phyloP scores from a whole-genome alignment of 2,113 vertebrate species.

The Ardeotis arabs region DNA sequence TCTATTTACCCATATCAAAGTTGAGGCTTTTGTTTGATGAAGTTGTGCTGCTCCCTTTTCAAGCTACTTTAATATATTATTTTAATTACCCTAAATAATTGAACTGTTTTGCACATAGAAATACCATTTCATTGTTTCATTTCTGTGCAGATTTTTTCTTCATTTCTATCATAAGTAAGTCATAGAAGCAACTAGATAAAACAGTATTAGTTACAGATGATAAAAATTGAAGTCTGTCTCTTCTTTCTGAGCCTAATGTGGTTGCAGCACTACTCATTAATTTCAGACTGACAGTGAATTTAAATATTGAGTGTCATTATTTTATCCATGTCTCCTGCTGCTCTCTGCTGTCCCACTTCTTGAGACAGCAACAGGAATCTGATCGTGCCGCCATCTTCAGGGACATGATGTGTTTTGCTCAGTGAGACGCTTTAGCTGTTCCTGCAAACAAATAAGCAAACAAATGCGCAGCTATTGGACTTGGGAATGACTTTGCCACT shows the following conservation, averaged over 20 bases:
- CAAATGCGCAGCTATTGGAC: neutral
- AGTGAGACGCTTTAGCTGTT: neutral
- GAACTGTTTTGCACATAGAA: slow-evolving; percentile 41
- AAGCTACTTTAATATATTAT: slow-evolving; percentile 54
- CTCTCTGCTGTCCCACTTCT: neutral
- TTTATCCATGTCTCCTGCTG: neutral
- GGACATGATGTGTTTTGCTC: neutral
- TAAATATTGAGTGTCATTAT: neutral
- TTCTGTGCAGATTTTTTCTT: neutral
- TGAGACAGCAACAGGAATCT: slow-evolving; percentile 12
- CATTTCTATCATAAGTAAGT: neutral
- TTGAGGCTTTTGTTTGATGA: slow-evolving; percentile 9
- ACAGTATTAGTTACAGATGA: slow-evolving; percentile 3
- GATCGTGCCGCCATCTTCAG: neutral
- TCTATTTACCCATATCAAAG: slow-evolving; percentile 1
- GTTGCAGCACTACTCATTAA: neutral
- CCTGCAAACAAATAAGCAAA: neutral
- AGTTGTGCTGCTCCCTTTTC: slow-evolving; percentile 24
- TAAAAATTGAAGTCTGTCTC: slow-evolving; percentile 9
- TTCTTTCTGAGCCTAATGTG: slow-evolving; percentile 14
- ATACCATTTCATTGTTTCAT: slow-evolving; percentile 46
- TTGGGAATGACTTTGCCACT: neutral
- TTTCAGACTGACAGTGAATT: neutral
- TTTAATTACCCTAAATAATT: slow-evolving; percentile 69
- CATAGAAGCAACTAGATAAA: slow-evolving; percentile 41